A percentile compares a stretch with the other conserved stretches of the same genome.
phyloP scores from a whole-genome alignment of 2,888 invertebrate species.

The Ophion ventricosus region DNA sequence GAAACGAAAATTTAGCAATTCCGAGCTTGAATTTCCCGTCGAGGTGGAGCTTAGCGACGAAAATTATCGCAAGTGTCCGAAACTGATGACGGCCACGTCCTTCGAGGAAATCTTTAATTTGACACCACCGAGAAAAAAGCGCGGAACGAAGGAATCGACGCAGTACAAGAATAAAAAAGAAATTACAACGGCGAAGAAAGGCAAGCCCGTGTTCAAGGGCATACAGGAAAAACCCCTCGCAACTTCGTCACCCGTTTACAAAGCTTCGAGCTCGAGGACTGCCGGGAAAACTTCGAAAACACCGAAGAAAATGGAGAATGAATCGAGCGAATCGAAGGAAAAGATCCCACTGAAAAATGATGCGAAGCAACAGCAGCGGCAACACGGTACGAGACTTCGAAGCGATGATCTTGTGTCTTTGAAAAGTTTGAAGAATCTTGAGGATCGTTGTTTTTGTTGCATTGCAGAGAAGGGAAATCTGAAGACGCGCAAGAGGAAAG shows the following conservation, averaged over 20 bases:
- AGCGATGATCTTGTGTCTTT: conserved; percentile 6
- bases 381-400: conserved; percentile 55
- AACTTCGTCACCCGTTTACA: conserved; percentile 75
- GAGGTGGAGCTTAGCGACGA: conserved; percentile 70
- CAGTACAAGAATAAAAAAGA: conserved; percentile 62
- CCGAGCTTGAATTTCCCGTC: conserved; percentile 73
- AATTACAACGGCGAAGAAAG: conserved; percentile 22
- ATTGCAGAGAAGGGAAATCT: conserved; percentile 65
- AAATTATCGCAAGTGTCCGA: conserved; percentile 63
- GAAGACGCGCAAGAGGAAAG: conserved; percentile 73
- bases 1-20: conserved; percentile 73
- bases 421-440: not conserved
- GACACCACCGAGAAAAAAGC: conserved; percentile 71
- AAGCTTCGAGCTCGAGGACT: conserved; percentile 51
- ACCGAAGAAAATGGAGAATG: conserved; percentile 47
- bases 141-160: conserved; percentile 28
- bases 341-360: not conserved
- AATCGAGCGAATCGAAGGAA: conserved; percentile 44
- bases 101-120: conserved; percentile 77
- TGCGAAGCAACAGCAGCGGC: conserved; percentile 33
- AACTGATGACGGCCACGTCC: conserved; percentile 71
- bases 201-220: conserved; percentile 44
- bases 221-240: conserved; percentile 72
- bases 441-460: conserved; percentile 36
- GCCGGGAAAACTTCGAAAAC: conserved; percentile 47